phyloP scores from a whole-genome alignment of 1,140 invertebrate species.

The Wiebesia pumilae region DNA sequence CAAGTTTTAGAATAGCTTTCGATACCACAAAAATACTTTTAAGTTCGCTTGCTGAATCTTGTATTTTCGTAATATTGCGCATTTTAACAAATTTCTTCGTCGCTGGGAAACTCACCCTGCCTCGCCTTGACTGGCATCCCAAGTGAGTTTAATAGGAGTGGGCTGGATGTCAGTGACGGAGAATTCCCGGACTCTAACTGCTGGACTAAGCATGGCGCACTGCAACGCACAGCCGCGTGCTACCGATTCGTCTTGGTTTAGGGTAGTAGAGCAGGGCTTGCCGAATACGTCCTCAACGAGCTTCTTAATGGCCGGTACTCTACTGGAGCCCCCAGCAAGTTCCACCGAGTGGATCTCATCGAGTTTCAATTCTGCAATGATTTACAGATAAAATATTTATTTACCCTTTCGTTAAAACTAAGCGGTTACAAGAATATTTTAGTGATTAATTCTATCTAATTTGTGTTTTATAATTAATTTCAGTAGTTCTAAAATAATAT shows the following conservation, averaged over 20 bases:
- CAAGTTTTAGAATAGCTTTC: too few species aligned
- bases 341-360: slow-evolving; percentile 96
- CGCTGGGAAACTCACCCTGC: slow-evolving; percentile 73
- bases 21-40: too few species aligned
- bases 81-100: too few species aligned
- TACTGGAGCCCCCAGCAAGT: slow-evolving; percentile 95
- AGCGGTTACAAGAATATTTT: too few species aligned
- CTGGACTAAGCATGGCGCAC: slow-evolving; percentile 97
- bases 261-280: slow-evolving; percentile 92
- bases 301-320: slow-evolving; percentile 94
- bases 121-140: slow-evolving; percentile 85
- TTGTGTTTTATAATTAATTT: too few species aligned
- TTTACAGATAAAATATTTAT: background rate
- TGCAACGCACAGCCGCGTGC: slow-evolving; percentile 96
- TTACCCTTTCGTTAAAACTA: too few species aligned
- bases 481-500: too few species aligned
- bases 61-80: too few species aligned
- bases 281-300: slow-evolving; percentile 92
- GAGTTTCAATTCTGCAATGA: slow-evolving; percentile 80
- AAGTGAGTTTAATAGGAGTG: slow-evolving; percentile 90
- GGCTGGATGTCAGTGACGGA: slow-evolving; percentile 94
- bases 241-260: slow-evolving; percentile 99
- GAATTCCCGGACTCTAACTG: slow-evolving; percentile 96
- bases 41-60: too few species aligned
- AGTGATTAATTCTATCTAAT: too few species aligned